Evolutionary conservation across 2,888 invertebrate species (phyloP).

Genomic region (Cheilosia pagana): DNA sequence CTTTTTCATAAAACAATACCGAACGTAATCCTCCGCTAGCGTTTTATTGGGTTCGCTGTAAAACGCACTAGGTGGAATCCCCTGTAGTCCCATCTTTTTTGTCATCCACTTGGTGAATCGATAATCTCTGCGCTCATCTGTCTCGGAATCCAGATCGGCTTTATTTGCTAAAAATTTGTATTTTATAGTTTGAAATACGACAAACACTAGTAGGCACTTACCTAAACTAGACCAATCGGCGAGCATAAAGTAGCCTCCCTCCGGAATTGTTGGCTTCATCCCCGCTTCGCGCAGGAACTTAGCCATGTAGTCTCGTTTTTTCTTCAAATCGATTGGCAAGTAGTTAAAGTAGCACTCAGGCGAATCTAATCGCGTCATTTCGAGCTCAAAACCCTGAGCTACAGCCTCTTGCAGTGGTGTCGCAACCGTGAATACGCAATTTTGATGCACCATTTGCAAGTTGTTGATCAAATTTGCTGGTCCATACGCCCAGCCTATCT

Average conservation of each 20-base stretch:
- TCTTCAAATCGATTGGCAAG: conserved; percentile 89
- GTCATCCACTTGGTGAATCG: conserved; percentile 98
- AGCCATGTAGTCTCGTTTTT: conserved; percentile 92
- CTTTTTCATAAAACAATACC: conserved; percentile 98
- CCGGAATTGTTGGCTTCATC: conserved; percentile 95
- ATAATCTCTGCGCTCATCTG: conserved; percentile 92
- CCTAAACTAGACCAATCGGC: conserved; percentile 94
- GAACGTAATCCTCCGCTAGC: conserved; percentile 92
- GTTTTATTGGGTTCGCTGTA: conserved; percentile 91
- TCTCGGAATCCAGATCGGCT: conserved; percentile 88
- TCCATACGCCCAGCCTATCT: conserved; percentile 97
- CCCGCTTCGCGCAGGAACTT: conserved; percentile 90
- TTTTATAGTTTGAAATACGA: background rate
- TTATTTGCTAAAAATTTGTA: conserved; percentile 84
- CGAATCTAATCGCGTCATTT: conserved; percentile 87
- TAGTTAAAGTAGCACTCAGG: conserved; percentile 93
- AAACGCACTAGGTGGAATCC: conserved; percentile 97
- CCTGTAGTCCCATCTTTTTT: conserved; percentile 94
- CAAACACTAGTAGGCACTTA: conserved; percentile 80
- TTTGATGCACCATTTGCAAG: conserved; percentile 95
- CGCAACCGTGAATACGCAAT: conserved; percentile 94
- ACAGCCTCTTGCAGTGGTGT: conserved; percentile 97
- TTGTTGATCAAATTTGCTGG: conserved; percentile 92
- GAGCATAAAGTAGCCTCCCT: conserved; percentile 98
- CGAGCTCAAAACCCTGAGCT: conserved; percentile 94